phyloP scores from a whole-genome alignment of 1,140 invertebrate genomes.

The Cyclina sinensis region DNA sequence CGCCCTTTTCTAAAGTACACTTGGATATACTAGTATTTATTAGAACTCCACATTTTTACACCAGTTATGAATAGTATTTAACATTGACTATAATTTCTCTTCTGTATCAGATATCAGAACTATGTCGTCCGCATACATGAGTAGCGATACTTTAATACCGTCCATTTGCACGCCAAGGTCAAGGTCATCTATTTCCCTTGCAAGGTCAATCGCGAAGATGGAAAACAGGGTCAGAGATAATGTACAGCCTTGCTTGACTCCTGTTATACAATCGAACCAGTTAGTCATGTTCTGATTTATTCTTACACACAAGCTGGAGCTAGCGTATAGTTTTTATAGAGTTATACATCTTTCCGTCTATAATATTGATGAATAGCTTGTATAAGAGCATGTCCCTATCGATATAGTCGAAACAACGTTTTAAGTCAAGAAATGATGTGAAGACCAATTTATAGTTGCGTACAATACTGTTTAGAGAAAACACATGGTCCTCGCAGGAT shows the following conservation, averaged over 20 bases:
- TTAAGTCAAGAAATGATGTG: conserved; percentile 9
- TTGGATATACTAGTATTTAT: conserved; percentile 62
- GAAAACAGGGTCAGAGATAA: conserved; percentile 48
- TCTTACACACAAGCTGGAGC: conserved; percentile 1
- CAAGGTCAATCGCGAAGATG: conserved; percentile 58
- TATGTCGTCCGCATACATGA: conserved; percentile 70
- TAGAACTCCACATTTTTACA: conserved; percentile 43
- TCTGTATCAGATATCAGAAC: conserved; percentile 57
- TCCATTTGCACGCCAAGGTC: conserved; percentile 30
- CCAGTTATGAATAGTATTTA: conserved; percentile 33
- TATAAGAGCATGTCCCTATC: conserved; percentile 19
- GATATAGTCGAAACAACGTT: conserved; percentile 1
- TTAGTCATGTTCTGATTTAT: conserved; percentile 28
- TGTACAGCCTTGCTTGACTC: conserved; percentile 53
- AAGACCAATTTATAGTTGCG: conserved; percentile 18
- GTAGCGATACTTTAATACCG: conserved; percentile 19
- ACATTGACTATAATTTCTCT: conserved; percentile 50
- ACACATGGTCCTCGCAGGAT: conserved; percentile 57
- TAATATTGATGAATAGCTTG: conserved; percentile 4
- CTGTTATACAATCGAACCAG: conserved; percentile 34
- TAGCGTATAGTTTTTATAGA: conserved; percentile 27
- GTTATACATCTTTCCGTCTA: conserved; percentile 36
- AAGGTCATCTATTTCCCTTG: conserved; percentile 14
- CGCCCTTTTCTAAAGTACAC: conserved; percentile 48
- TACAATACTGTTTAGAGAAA: conserved; percentile 24